Conservation (phyloP, 2,113 vertebrate species). For the Gyps fulvus region DNA sequence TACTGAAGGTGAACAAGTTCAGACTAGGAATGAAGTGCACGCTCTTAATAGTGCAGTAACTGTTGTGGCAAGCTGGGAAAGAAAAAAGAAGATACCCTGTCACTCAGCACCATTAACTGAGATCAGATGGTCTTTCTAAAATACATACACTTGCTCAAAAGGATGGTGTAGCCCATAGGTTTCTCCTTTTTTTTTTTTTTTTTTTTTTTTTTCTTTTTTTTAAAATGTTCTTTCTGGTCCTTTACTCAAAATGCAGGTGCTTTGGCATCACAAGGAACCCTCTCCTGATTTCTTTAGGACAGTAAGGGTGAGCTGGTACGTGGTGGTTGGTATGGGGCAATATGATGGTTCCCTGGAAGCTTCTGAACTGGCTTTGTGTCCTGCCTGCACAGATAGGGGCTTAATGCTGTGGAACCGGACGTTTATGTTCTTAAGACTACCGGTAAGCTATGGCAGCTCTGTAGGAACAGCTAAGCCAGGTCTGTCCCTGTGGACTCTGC, state of each 20-base stretch:
- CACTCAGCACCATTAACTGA: rapidly evolving
- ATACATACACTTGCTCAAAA: rapidly evolving
- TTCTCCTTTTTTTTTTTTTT: neutral
- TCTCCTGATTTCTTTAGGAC: neutral
- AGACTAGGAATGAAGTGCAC: neutral
- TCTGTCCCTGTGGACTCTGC: neutral
- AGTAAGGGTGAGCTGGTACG: neutral
- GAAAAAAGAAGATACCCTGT: neutral
- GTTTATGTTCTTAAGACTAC: neutral
- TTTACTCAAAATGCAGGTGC: neutral
- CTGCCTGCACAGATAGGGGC: neutral
- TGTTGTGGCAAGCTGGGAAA: neutral
- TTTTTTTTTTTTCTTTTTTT: no score
- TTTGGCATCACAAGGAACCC: rapidly evolving
- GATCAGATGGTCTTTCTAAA: neutral
- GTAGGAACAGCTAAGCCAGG: neutral
- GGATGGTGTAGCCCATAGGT: neutral
- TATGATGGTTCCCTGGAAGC: neutral
- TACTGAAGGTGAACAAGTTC: neutral
- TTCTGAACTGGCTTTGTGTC: neutral
- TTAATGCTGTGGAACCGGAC: neutral
- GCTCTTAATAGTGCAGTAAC: no score
- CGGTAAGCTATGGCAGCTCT: neutral
- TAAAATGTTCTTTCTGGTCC: neutral
- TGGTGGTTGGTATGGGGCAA: neutral